Base-by-base conservation (phyloP, 2,888 invertebrate species). In the Drosophila siamana region DNA sequence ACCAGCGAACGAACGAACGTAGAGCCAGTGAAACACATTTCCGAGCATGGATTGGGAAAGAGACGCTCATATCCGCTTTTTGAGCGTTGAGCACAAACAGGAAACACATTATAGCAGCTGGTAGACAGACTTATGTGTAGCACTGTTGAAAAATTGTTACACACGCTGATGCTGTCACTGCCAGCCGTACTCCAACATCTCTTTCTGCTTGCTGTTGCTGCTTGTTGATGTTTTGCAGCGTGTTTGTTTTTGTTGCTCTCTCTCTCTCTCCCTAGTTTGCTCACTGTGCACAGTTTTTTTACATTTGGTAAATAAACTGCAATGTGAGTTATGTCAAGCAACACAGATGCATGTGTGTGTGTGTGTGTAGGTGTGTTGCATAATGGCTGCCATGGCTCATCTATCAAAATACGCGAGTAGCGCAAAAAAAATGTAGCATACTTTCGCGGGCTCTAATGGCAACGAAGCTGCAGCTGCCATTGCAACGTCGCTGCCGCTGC, bases 41-140 rank as follows among this genome's bases (percentile, higher is more conserved):
- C 83, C 88, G 87, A 36, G 30, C 5, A 7, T 11, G 24, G 4
- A 26, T 26, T 6, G 44, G 56, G 64, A 56, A 48, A 43, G 75
- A 50, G 61, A 46, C 54, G 80, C 84, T 80, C 88, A 83, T 83
- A 83, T 83, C 83, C 88, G 83, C 78, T 86, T 86, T 84, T 88
- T 73, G 76, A 84, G 87, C 85, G 87, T 78, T 76, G 87, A 83
- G 77, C 89, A 84, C 86, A 88, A 88, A 88, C 84, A 84, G 84
- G 84, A 84, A 84, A 88, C 85, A 84, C 89, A 84, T 84, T 84
- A 84, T 87, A 87, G 87, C 84, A 88, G 89, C 84, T 85, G 85
- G 89, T 88, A 88, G 89, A 88, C 88, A 88, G 89, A 87, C 87
- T 84, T 84, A 81, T 89, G 88, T 89, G 84, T 81, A 81, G 89